These are phyloP conservation scores for Alexandromys fortis DNA, from an alignment of 2,113 vertebrate genomes.

Conservation along the genomic window DNA sequence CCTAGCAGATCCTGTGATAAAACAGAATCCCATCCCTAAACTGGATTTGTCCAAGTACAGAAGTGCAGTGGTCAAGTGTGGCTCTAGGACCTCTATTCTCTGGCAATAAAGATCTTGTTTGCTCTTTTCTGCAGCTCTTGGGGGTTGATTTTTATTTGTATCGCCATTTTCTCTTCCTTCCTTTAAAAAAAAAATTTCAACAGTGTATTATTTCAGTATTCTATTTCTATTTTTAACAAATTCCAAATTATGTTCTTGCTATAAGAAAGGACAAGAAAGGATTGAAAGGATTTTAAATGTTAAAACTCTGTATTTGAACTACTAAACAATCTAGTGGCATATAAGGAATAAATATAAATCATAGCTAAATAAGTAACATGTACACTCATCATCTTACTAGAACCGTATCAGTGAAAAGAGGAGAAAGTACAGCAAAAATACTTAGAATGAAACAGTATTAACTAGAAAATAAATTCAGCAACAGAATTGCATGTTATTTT, in stretches of 20 bases:
- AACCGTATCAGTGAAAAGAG: neutral
- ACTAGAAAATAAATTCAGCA: neutral
- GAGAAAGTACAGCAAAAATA: neutral
- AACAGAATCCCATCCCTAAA: neutral
- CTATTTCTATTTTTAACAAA: neutral
- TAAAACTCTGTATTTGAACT: neutral
- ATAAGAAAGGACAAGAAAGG: neutral
- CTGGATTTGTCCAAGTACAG: neutral
- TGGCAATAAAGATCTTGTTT: neutral
- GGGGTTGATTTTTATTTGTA: neutral
- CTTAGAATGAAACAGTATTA: neutral
- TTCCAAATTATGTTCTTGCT: neutral
- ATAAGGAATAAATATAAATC: neutral
- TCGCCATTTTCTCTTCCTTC: neutral
- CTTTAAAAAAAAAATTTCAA: neutral
- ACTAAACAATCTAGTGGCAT: neutral
- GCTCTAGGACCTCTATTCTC: neutral
- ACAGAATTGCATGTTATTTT: neutral
- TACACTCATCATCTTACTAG: neutral
- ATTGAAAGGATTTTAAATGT: neutral
- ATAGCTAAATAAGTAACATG: neutral
- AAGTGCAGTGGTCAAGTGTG: neutral
- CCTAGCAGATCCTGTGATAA: neutral
- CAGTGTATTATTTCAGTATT: neutral
- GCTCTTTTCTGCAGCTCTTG: neutral